These are phyloP conservation scores for Melopsittacus undulatus DNA, from an alignment of 2,797 vertebrate genomes.

Conservation along the genomic window DNA sequence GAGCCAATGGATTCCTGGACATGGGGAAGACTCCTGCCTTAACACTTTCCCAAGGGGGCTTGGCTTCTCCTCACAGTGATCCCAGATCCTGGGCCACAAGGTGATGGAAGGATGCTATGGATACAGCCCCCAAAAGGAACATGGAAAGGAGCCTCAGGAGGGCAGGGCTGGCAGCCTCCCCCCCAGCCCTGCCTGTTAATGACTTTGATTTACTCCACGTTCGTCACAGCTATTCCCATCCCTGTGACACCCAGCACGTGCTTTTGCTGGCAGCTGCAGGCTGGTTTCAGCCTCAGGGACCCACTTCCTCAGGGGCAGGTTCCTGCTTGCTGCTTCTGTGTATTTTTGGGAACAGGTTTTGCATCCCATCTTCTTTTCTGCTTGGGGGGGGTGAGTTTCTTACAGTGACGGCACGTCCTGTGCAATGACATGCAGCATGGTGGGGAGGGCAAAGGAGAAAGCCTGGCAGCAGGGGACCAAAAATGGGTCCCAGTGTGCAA, in stretches of 20 bases:
- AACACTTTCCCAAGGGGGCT: accelerated
- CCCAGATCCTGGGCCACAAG: accelerated
- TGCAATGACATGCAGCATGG: accelerated
- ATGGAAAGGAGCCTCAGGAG: background rate
- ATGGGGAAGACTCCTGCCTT: accelerated
- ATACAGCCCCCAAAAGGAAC: background rate
- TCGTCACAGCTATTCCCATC: conserved; percentile 2
- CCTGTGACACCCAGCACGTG: conserved; percentile 22
- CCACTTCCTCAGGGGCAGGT: background rate
- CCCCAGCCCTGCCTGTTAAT: background rate
- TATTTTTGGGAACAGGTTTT: conserved; percentile 12
- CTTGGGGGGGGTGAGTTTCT: background rate
- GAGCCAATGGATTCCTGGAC: accelerated
- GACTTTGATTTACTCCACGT: background rate
- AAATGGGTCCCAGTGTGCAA: background rate
- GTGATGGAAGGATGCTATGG: background rate
- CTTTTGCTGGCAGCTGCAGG: conserved; percentile 10
- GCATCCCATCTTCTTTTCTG: background rate
- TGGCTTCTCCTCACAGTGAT: accelerated
- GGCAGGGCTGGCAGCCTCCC: background rate
- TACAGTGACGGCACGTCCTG: accelerated
- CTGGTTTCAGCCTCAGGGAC: background rate
- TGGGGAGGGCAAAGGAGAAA: background rate
- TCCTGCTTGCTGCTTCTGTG: background rate
- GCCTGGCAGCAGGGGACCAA: background rate